Evolutionary conservation across 2,797 vertebrate species (phyloP), one percentile per base, ranked within the genome.

Genomic region (Euthynnus affinis): DNA sequence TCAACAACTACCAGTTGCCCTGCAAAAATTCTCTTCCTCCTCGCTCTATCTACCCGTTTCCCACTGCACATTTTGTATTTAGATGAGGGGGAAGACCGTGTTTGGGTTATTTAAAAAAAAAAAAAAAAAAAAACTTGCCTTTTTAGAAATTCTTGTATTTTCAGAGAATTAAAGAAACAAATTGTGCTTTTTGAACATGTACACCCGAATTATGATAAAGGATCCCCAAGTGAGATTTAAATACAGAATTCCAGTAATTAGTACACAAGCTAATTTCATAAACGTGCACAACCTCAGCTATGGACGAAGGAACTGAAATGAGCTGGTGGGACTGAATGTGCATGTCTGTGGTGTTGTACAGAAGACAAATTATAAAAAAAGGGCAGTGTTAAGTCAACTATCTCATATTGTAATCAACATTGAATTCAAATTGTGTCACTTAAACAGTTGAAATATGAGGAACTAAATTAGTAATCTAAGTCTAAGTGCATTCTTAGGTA

Each of bases 1-100:
- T 72, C 63, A 83, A 56, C 58, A 56, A 32, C 73, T 71, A 74
- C 51, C 29, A 64, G 60, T 58, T 82, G 40, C 29, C 55, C 53
- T 69, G 27, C 22, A 55, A 63, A 7, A 59, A 68, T 80, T 58
- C 23, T 53, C 34, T 13, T 52, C 27, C 49, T 60, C 64, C 5
- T n/a, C 20, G 29, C 69, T 61, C 67, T 55, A 6, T 68, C 53
- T 72, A 20, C 29, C 4, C 1, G 15, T 71, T 84, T 75, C 62
- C 23, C 27, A 64, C 5, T 27, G 12, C n/a, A 63, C 22, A 63
- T 49, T 78, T 78, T 73, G 23, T 69, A 23, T 64, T 32, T n/a
- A 52, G 2, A 44, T 32, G 48, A 2, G 9, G 1, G 64, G 23
- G 25, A 61, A 51, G 60, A 80, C 40, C 55, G 46, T 22, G 42